phyloP scores from a whole-genome alignment of 2,797 vertebrate genomes.

The Myoxocephalus aenaeus region DNA sequence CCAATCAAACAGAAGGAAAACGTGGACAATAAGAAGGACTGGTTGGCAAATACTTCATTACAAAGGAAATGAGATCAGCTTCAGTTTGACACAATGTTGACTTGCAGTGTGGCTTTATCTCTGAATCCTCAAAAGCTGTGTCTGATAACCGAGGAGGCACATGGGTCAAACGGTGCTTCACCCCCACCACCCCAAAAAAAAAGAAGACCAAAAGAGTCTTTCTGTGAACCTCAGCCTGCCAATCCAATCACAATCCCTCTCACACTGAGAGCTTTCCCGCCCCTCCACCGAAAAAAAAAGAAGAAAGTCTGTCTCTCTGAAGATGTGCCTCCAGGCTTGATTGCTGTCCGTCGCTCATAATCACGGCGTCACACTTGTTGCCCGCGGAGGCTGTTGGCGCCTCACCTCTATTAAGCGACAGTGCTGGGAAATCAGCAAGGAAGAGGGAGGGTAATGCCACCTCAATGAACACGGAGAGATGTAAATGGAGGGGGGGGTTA shows the following conservation, averaged over 20 bases:
- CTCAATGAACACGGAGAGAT: conserved; percentile 48
- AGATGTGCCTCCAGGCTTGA: conserved; percentile 30
- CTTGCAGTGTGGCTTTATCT: conserved; percentile 1
- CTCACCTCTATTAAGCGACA: conserved; percentile 46
- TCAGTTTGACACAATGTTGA: not conserved
- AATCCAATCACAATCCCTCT: conserved; percentile 50
- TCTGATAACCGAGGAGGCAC: conserved; percentile 22
- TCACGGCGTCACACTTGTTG: conserved; percentile 57
- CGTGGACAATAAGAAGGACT: not conserved
- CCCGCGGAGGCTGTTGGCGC: conserved; percentile 32
- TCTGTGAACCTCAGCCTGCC: conserved; percentile 45
- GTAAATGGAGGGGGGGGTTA: conserved; percentile 43
- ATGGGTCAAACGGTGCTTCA: conserved; percentile 27
- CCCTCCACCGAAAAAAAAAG: conserved; percentile 24
- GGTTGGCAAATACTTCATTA: not conserved
- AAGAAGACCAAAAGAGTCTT: conserved; percentile 15
- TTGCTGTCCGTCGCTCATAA: conserved; percentile 57
- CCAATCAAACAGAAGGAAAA: not conserved
- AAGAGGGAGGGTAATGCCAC: conserved; percentile 45
- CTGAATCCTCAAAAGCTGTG: conserved; percentile 20
- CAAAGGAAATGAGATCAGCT: not conserved
- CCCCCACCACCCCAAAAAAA: not conserved
- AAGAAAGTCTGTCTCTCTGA: not conserved
- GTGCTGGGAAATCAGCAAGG: conserved; percentile 47
- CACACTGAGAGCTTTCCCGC: conserved; percentile 42